A percentile compares a stretch with the other conserved stretches of the same genome.
phyloP scores from a whole-genome alignment of 2,888 invertebrate genomes.

The Cataglyphis altisquamis region DNA sequence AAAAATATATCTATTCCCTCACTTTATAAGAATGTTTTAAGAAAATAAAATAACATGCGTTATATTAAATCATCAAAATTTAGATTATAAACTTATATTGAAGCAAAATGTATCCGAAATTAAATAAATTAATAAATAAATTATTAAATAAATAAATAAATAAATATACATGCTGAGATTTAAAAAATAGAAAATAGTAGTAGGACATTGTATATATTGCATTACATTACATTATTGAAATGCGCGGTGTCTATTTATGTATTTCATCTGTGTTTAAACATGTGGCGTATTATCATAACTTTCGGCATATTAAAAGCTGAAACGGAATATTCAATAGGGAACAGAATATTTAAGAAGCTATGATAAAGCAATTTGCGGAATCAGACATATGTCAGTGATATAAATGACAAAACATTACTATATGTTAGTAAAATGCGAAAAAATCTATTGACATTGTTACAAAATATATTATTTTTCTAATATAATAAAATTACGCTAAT shows the following conservation, averaged over 20 bases:
- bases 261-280: conserved; percentile 23
- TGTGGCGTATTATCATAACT: background rate
- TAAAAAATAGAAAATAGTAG: background rate
- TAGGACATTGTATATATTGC: background rate
- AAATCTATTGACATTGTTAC: background rate
- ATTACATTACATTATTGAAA: conserved; percentile 21
- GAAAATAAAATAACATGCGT: background rate
- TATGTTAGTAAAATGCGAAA: background rate
- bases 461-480: background rate
- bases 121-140: background rate
- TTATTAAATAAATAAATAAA: background rate
- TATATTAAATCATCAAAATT: background rate
- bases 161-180: background rate
- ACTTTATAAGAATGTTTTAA: background rate
- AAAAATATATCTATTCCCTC: background rate
- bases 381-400: background rate
- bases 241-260: background rate
- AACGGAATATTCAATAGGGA: conserved; percentile 1
- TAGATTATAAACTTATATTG: conserved; percentile 12
- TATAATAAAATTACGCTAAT: no score
- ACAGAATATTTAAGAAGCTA: conserved; percentile 11
- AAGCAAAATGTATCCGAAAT: background rate
- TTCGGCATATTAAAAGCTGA: conserved; percentile 18
- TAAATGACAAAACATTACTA: background rate
- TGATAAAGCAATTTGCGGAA: background rate